A percentile compares a stretch with the other conserved stretches of the same genome.
These are phyloP conservation scores for Tonatia bakeri DNA, from an alignment of 2,113 vertebrate genomes.

Conservation along the genomic window DNA sequence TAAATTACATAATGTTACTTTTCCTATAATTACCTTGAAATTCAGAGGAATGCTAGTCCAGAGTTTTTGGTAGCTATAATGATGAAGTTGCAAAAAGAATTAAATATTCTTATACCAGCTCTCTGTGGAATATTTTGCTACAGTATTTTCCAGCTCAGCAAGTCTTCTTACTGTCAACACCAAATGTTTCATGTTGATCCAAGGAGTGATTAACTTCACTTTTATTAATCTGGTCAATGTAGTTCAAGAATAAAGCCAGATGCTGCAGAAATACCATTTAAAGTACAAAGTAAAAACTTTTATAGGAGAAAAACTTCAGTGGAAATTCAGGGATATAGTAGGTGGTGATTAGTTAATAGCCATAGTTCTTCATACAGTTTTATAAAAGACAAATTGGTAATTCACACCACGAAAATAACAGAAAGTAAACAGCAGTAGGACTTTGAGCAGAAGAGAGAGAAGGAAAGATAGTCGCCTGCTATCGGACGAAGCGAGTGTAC, in stretches of 20 bases:
- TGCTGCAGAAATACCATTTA: background rate
- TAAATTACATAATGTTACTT: background rate
- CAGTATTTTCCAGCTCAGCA: background rate
- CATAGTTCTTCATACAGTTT: background rate
- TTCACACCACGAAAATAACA: background rate
- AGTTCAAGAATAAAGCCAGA: conserved; percentile 4
- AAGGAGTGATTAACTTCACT: background rate
- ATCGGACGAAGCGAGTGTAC: background rate
- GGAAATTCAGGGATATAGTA: background rate
- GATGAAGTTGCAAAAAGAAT: background rate
- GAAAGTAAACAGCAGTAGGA: background rate
- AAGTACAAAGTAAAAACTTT: background rate
- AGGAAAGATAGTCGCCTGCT: background rate
- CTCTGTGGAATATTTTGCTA: background rate
- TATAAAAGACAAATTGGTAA: background rate
- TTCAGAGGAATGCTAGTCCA: background rate
- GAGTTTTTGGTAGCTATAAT: background rate
- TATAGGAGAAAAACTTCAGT: background rate
- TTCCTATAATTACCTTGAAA: background rate
- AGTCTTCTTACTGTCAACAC: background rate
- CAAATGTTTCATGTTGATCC: background rate
- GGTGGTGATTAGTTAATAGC: background rate
- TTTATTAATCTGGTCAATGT: background rate
- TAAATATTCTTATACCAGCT: background rate
- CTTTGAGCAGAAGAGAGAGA: background rate